Evolutionary conservation across 2,888 invertebrate genomes (phyloP), one percentile per base, ranked within the genome.

Genomic region (Apamea epomidion): DNA sequence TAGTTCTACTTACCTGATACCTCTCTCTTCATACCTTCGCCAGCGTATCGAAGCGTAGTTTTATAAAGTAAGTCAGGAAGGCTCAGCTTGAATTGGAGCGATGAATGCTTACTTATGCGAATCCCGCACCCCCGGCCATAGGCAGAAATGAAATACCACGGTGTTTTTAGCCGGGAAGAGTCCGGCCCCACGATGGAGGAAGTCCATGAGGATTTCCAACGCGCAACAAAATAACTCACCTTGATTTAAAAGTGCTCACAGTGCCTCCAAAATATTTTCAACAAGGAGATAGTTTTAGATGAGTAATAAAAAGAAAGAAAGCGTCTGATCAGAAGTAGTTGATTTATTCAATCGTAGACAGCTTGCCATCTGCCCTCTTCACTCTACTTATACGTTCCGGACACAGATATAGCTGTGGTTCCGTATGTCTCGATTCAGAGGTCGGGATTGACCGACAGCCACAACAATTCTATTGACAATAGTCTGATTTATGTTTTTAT

Each of bases 401-500:
- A 42, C 42, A 42, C 42, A 42, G 42, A 42, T 37, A 37, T 37
- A 42, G 42, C 42, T 42, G 42, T 7, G 42, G 58, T 25, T 68
- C 25, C 6, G 16, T 37, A 18, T n/a, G 21, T 21, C 45, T 37
- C 4, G n/a, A 37, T 78, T 78, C 25, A 14, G 16, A 78, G 21
- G 78, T 45, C 67, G 7, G 16, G n/a, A 58, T 65, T 79, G 54
- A 64, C 21, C 25, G 48, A 72, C 14, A 37, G 21, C 16, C 54
- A 64, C 62, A 69, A 54, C 45, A 32, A 64, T 45, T 16, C 10
- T 32, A 54, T 51, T 80, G 70, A 58, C 64, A 71, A 16, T 25
- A 0, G 45, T 42, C n/a, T 42, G 77, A 77, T 77, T 78, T 51
- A 78, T 65, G 29, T 62, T 65, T 32, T 32, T 4, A 32, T 45